These are phyloP conservation scores for Cynodonichthys magdalenae DNA, from an alignment of 2,797 vertebrate species.

Conservation along the genomic window DNA sequence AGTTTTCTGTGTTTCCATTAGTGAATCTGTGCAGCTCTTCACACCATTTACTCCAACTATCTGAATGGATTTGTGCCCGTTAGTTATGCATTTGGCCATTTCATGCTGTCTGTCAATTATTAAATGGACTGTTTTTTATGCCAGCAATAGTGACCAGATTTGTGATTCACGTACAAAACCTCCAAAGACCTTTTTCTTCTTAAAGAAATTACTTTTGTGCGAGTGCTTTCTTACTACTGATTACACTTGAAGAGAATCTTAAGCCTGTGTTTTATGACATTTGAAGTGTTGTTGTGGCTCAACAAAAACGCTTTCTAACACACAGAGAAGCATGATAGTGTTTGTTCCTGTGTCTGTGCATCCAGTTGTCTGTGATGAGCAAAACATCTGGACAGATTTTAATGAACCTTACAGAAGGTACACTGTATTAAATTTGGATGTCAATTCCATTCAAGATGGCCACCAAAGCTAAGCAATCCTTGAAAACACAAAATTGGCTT, in stretches of 20 bases:
- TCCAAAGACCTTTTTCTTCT: slow-evolving; percentile 10
- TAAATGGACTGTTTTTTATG: slow-evolving; percentile 43
- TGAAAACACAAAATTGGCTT: too few species aligned
- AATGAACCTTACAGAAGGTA: too few species aligned
- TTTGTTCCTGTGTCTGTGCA: too few species aligned
- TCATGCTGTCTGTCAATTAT: slow-evolving; percentile 32
- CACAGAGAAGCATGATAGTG: too few species aligned
- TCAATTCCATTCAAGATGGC: too few species aligned
- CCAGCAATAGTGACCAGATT: slow-evolving; percentile 35
- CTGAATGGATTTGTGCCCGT: slow-evolving; percentile 25
- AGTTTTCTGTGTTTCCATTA: slow-evolving; percentile 17
- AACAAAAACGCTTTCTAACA: not conserved
- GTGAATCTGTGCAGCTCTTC: not conserved
- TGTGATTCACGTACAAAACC: slow-evolving; percentile 20
- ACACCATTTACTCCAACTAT: slow-evolving; percentile 18
- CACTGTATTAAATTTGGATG: too few species aligned
- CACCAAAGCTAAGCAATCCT: too few species aligned
- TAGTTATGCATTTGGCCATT: slow-evolving; percentile 40
- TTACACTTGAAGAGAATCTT: not conserved
- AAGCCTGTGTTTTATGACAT: slow-evolving; percentile 6
- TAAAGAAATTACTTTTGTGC: slow-evolving; percentile 23
- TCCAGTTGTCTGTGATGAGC: too few species aligned
- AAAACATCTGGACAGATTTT: too few species aligned
- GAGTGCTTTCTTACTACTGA: slow-evolving; percentile 1
- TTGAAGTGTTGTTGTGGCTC: slow-evolving; percentile 1